Evolutionary conservation across 2,888 invertebrate species (phyloP).

Genomic region (Eulithis testata): DNA sequence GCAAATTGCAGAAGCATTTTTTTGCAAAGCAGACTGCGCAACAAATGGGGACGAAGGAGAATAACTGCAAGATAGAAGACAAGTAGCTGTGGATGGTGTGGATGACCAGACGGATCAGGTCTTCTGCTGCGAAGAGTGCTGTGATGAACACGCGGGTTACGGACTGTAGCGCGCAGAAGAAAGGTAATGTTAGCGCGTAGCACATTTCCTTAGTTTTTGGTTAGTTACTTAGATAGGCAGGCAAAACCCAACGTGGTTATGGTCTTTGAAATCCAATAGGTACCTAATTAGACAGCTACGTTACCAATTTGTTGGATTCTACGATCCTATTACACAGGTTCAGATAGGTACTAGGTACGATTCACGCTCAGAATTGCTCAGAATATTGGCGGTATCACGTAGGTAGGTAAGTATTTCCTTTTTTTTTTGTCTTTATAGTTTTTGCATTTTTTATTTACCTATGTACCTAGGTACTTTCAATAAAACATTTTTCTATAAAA

Average conservation of each 20-base stretch:
- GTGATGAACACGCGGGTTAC: conserved; percentile 48
- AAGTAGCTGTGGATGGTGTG: conserved; percentile 50
- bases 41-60: conserved; percentile 49
- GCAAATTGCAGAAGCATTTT: conserved; percentile 39
- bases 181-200: conserved; percentile 42
- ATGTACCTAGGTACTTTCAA: background rate
- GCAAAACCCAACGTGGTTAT: background rate
- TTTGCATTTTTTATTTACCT: conserved; percentile 15
- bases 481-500: background rate
- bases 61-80: conserved; percentile 43
- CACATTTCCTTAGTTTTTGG: conserved; percentile 39
- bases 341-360: too few relatives aligned
- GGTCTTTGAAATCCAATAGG: background rate
- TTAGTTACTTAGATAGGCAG: background rate
- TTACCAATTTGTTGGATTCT: too few relatives aligned
- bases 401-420: background rate
- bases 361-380: too few relatives aligned
- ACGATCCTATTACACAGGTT: too few relatives aligned
- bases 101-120: conserved; percentile 48
- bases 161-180: conserved; percentile 50
- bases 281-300: too few relatives aligned
- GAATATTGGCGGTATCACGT: too few relatives aligned
- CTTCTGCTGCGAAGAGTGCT: conserved; percentile 50
- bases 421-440: conserved; percentile 19
- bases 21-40: conserved; percentile 45